phyloP scores from a whole-genome alignment of 2,113 vertebrate species.

The Caranx melampygus region DNA sequence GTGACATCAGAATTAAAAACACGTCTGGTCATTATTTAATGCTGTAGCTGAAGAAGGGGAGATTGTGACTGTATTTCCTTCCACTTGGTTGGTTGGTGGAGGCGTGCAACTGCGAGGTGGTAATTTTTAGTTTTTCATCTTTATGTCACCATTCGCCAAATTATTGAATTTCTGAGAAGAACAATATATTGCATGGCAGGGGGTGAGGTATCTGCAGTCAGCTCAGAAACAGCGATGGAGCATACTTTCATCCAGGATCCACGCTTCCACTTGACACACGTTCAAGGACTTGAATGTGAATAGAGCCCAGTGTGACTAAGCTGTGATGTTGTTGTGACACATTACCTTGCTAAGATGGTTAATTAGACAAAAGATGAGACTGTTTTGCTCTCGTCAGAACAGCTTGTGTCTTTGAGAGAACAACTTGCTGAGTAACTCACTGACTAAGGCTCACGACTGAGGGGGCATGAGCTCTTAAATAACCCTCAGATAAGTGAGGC shows the following conservation, averaged over 20 bases:
- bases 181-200: background rate
- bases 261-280: background rate
- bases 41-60: too few relatives aligned
- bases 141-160: background rate
- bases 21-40: too few relatives aligned
- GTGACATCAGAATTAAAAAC: too few relatives aligned
- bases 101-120: too few relatives aligned
- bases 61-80: too few relatives aligned
- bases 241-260: background rate
- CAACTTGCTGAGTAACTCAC: conserved; percentile 31
- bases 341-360: background rate
- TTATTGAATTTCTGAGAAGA: background rate
- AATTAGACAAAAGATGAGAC: conserved; percentile 13
- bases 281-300: background rate
- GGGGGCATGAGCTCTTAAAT: conserved; percentile 24
- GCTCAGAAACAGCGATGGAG: background rate
- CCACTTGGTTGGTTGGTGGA: too few relatives aligned
- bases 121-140: background rate
- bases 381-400: conserved; percentile 1
- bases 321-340: background rate
- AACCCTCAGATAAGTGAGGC: conserved; percentile 8
- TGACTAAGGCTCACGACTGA: conserved; percentile 33
- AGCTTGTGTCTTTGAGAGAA: conserved; percentile 21
- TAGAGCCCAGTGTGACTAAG: conserved; percentile 2
- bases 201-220: background rate